Conservation (phyloP, 1,140 invertebrate species). For the Listronotus oregonensis region DNA sequence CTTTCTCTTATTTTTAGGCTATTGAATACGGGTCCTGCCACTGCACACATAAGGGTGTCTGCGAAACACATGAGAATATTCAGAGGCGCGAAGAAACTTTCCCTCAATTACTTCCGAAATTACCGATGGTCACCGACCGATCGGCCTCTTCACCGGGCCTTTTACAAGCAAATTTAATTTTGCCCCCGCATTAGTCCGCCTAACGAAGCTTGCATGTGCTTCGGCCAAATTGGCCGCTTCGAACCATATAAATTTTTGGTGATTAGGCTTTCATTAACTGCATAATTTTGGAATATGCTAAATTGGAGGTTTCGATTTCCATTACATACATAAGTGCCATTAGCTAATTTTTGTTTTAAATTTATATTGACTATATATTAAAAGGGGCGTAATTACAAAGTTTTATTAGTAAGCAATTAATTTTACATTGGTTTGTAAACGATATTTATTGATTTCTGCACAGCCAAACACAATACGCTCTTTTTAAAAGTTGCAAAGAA, state of each 20-base stretch:
- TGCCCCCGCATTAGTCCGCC: constrained; percentile 17
- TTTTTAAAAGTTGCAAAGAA: too few species aligned
- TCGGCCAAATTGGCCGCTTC: constrained; percentile 10
- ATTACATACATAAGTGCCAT: too few species aligned
- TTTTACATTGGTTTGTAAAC: too few species aligned
- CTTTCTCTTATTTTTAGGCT: too few species aligned
- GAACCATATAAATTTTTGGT: constrained; percentile 7
- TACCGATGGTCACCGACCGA: constrained; percentile 19
- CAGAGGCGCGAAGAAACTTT: constrained; percentile 16
- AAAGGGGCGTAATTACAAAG: too few species aligned
- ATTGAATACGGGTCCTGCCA: too few species aligned
- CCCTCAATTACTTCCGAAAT: constrained; percentile 25
- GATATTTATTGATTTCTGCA: too few species aligned
- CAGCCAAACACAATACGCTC: too few species aligned
- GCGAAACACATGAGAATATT: background rate
- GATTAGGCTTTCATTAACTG: constrained; percentile 5
- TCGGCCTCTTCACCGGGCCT: constrained; percentile 8
- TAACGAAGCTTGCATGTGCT: constrained; percentile 27
- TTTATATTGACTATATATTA: too few species aligned
- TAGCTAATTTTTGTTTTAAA: too few species aligned
- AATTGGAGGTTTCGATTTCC: too few species aligned
- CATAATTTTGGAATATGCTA: constrained; percentile 8
- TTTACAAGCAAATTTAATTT: constrained; percentile 28
- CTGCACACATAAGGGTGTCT: background rate
- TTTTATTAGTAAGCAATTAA: too few species aligned